A percentile compares a stretch with the other conserved stretches of the same genome.
phyloP scores from a whole-genome alignment of 2,797 vertebrate genomes.

The Myotis vivesi region DNA sequence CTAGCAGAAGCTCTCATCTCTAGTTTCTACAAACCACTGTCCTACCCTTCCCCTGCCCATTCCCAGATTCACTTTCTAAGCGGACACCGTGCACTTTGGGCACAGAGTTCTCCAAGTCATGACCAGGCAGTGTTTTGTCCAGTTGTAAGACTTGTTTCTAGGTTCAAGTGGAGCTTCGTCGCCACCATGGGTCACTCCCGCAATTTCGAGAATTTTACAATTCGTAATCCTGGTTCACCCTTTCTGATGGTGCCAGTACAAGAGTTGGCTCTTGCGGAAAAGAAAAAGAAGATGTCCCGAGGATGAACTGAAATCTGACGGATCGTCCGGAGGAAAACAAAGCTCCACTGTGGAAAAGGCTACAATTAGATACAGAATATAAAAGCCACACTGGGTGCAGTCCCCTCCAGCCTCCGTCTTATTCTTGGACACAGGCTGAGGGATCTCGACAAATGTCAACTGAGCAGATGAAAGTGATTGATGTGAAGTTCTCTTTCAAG shows the following conservation, averaged over 20 bases:
- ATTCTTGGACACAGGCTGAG: neutral
- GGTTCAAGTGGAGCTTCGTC: neutral
- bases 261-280: neutral
- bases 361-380: neutral
- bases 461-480: constrained; percentile 14
- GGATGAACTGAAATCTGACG: neutral
- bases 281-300: neutral
- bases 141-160: neutral
- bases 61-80: neutral
- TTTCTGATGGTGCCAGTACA: neutral
- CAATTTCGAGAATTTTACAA: neutral
- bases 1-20: neutral
- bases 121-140: rapidly evolving
- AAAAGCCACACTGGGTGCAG: neutral
- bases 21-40: neutral
- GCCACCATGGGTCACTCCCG: no score
- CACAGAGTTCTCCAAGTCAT: neutral
- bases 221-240: neutral
- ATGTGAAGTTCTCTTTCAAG: neutral
- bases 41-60: rapidly evolving
- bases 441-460: neutral
- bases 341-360: neutral
- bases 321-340: neutral
- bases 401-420: neutral
- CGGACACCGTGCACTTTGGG: neutral